A percentile compares a stretch with the other conserved stretches of the same genome.
Evolutionary conservation across 1,140 invertebrate species (phyloP).

Genomic region (Oryzaephilus surinamensis): DNA sequence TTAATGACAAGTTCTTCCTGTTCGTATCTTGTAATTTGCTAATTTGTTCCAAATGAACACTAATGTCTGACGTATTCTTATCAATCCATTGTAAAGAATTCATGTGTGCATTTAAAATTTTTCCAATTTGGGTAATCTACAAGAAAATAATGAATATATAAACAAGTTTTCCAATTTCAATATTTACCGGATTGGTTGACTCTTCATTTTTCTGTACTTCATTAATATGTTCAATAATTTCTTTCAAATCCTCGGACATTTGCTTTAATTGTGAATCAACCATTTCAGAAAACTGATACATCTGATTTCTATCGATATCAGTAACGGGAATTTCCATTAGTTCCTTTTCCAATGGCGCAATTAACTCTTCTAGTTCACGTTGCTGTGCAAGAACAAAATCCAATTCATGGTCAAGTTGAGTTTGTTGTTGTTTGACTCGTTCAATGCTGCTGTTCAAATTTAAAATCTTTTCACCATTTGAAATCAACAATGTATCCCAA

Average conservation of each 20-base stretch:
- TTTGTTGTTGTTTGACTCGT: slow-evolving; percentile 78
- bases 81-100: slow-evolving; percentile 92
- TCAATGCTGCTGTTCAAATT: slow-evolving; percentile 75
- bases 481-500: slow-evolving; percentile 84
- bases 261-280: slow-evolving; percentile 86
- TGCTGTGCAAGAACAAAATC: slow-evolving; percentile 90
- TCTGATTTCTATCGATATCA: slow-evolving; percentile 79
- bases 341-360: slow-evolving; percentile 77
- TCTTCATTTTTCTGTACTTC: slow-evolving; percentile 76
- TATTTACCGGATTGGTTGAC: slow-evolving; percentile 70
- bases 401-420: slow-evolving; percentile 83
- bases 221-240: slow-evolving; percentile 90
- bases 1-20: slow-evolving; percentile 39
- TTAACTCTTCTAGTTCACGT: slow-evolving; percentile 79
- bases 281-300: slow-evolving; percentile 79
- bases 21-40: slow-evolving; percentile 70
- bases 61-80: slow-evolving; percentile 60
- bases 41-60: slow-evolving; percentile 70
- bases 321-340: slow-evolving; percentile 56
- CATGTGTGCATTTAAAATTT: slow-evolving; percentile 93
- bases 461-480: slow-evolving; percentile 88
- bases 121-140: slow-evolving; percentile 81
- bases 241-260: slow-evolving; percentile 90
- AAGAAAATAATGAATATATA: slow-evolving; percentile 19
- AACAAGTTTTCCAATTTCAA: slow-evolving; percentile 4